phyloP scores from a whole-genome alignment of 2,888 invertebrate species.

The Ichneumoninae sp. region DNA sequence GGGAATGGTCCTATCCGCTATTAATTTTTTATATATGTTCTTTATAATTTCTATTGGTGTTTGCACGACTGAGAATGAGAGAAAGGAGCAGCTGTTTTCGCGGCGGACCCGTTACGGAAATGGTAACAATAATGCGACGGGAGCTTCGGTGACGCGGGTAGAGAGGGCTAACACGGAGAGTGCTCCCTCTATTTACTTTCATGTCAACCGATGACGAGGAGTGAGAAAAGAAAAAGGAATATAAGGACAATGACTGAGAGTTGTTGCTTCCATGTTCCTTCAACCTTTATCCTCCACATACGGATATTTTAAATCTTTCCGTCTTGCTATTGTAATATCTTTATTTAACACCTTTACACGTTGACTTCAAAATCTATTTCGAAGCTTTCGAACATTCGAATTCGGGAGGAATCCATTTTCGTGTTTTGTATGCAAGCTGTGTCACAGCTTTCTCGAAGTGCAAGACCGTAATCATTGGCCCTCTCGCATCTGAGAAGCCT shows the following conservation, averaged over 20 bases:
- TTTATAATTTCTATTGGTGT: not conserved
- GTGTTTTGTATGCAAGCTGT: constrained; percentile 2
- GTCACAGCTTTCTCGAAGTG: not conserved
- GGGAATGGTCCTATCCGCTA: constrained; percentile 21
- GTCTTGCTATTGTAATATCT: not conserved
- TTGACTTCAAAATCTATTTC: constrained; percentile 34
- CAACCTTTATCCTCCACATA: not conserved
- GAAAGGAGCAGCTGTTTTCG: constrained; percentile 49
- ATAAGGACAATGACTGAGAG: not conserved
- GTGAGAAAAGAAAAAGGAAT: constrained; percentile 9
- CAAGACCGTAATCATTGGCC: constrained; percentile 47
- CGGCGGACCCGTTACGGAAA: constrained; percentile 45
- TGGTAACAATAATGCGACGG: constrained; percentile 48
- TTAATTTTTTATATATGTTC: constrained; percentile 3
- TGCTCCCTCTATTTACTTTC: constrained; percentile 52
- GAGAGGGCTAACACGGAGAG: constrained; percentile 17
- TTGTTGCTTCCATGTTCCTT: not conserved
- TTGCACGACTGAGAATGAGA: constrained; percentile 17
- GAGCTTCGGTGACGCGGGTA: constrained; percentile 13
- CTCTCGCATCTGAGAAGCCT: constrained; percentile 45
- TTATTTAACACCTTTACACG: not conserved
- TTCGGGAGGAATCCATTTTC: constrained; percentile 60
- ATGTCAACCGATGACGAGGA: constrained; percentile 26
- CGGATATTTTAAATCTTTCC: not conserved
- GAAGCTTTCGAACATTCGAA: constrained; percentile 50